Conservation (phyloP, 1,140 invertebrate genomes). For the Zeugodacus cucurbitae region DNA sequence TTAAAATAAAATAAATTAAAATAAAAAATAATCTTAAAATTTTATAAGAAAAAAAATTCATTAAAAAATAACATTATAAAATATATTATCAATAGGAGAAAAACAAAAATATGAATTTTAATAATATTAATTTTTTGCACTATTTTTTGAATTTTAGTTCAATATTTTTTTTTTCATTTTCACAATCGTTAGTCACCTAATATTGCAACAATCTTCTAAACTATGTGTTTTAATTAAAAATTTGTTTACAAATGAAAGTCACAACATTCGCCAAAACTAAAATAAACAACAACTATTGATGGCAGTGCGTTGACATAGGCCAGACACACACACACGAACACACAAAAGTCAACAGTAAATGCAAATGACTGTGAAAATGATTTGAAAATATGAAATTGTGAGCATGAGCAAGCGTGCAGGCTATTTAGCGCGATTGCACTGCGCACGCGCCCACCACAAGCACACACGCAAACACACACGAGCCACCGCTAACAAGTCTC, state of each 20-base stretch:
- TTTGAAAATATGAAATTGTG: background rate
- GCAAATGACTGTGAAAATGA: background rate
- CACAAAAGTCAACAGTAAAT: background rate
- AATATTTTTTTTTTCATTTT: background rate
- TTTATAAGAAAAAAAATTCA: no score
- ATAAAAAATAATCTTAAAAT: no score
- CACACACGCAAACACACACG: background rate
- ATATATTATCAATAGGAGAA: no score
- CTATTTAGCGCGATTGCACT: background rate
- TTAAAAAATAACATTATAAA: no score
- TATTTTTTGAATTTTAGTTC: background rate
- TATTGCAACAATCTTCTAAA: background rate
- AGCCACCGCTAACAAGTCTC: background rate
- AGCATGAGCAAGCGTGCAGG: background rate
- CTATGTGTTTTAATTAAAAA: constrained; percentile 1
- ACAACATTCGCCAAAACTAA: background rate
- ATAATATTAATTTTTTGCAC: no score
- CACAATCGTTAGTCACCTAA: background rate
- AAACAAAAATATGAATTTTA: no score
- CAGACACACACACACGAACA: background rate
- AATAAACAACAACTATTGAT: background rate
- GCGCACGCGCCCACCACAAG: constrained; percentile 15
- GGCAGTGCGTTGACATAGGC: background rate
- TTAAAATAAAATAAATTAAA: no score
- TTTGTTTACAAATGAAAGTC: background rate